Base-by-base conservation (phyloP, 2,888 invertebrate genomes). In the Nymphalis polychloros region DNA sequence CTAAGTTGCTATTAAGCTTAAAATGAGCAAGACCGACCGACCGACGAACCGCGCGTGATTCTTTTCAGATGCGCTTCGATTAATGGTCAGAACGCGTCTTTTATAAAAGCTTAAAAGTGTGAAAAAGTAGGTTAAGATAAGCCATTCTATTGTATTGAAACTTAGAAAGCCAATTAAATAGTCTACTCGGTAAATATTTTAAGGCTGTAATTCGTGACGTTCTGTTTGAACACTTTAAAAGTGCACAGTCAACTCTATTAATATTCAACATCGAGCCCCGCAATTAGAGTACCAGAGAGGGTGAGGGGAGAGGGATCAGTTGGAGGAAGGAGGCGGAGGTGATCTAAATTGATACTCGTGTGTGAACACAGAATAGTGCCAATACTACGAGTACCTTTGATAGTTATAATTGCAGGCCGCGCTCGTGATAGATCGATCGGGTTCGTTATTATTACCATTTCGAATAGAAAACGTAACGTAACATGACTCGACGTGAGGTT, bases 201-300 rank as follows among this genome's bases (percentile, higher is more conserved):
- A 16, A 52, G 16, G 52, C 23, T 52, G 27, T 52, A 52, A 20
- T 52, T 52, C 4, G 23, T 16, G 52, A 27, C 23, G 20, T 52
- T 52, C 52, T 13, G 52, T 52, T 17, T 16, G 27, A 31, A 35
- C 55, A 31, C 55, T 55, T 55, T 35, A 66, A 66, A 60, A 66
- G 52, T 53, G 65, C 60, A 31, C 60, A 66, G 60, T 66, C 65
- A 60, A 60, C 31, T 41, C 60, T 60, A 52, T 66, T 66, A 60
- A 60, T 66, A 60, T 66, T 66, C 65, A 66, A 46, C 52, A 66
- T 50, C n/a, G 65, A 61, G 53, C 31, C 47, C 60, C 41, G 65
- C 52, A 60, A 66, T 60, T 53, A 66, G 53, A 53, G 60, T 53
- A 53, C 16, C 46, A 16, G 16, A 27, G 8, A 16, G 19, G 16